Conservation (phyloP, 1,140 invertebrate species). For the Hycleus cichorii region DNA sequence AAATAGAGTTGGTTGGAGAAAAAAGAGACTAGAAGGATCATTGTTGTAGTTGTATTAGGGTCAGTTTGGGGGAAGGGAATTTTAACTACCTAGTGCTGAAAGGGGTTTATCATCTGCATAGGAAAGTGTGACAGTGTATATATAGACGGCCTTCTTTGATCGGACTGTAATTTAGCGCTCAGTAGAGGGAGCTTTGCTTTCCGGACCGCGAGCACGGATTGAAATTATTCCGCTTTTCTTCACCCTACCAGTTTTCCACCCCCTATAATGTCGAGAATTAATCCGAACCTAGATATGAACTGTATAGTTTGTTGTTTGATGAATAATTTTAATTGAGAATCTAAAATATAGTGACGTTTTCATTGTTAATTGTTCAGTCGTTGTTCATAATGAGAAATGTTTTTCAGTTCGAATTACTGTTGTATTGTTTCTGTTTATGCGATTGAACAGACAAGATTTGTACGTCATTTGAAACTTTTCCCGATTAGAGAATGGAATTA, state of each 20-base stretch:
- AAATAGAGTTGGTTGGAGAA: constrained; percentile 8
- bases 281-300: background rate
- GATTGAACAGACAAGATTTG: no score
- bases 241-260: constrained; percentile 16
- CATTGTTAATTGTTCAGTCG: background rate
- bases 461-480: no score
- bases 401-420: background rate
- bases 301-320: background rate
- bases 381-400: background rate
- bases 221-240: constrained; percentile 31
- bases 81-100: constrained; percentile 8
- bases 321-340: background rate
- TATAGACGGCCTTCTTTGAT: constrained; percentile 19
- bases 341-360: background rate
- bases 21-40: background rate
- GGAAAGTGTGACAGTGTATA: constrained; percentile 16
- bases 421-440: background rate
- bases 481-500: no score
- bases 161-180: constrained; percentile 24
- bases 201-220: constrained; percentile 25
- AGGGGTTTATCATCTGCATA: constrained; percentile 14
- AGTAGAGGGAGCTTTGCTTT: constrained; percentile 19
- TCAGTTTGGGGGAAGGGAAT: background rate
- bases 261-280: constrained; percentile 19
- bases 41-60: no score